Evolutionary conservation across 2,113 vertebrate genomes (phyloP), one percentile per base, ranked within the genome.

Genomic region (Penelope pileata): DNA sequence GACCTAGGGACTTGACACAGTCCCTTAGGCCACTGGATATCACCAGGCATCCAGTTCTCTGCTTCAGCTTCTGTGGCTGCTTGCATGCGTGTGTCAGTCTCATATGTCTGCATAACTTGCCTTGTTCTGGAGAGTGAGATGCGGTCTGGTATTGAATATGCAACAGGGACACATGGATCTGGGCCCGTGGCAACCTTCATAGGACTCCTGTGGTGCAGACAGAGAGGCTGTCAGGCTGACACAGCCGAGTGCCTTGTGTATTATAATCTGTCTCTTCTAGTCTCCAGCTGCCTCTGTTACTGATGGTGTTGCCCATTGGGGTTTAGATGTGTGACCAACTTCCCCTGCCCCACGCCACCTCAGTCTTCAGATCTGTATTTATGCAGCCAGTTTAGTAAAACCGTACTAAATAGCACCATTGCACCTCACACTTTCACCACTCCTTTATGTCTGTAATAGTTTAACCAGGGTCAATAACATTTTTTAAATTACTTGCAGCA

Each of bases 101-200:
- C 78, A 27, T 75, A 21, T 23, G 86, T 86, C 90, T 96, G 86
- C 64, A 82, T 63, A 91, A 72, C 60, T 45, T 66, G 70, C 36
- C 36, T 86, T 88, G 40, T 76, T 93, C 79, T 88, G 83, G 69
- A 83, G 93, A 93, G 79, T n/a, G 73, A 86, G 85, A 91, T 77
- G 91, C 64, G 91, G 76, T 94, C 91, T 95, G 91, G 91, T 96
- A 92, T 68, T 96, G 95, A 96, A 95, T 96, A 96, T 96, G 96
- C 92, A 96, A 94, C 92, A 96, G 92, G 91, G 88, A 96, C 89
- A 91, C 88, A 92, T 92, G 95, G 94, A 96, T 95, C 89, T 93
- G 93, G 96, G 96, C 94, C 94, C 88, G 92, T 94, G 91, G 95
- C 94, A 97, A 94, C 91, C 96, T 97, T 94, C 91, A 85, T 93